Evolutionary conservation across 2,797 vertebrate species (phyloP).

Genomic region (Molossus alvarezi): DNA sequence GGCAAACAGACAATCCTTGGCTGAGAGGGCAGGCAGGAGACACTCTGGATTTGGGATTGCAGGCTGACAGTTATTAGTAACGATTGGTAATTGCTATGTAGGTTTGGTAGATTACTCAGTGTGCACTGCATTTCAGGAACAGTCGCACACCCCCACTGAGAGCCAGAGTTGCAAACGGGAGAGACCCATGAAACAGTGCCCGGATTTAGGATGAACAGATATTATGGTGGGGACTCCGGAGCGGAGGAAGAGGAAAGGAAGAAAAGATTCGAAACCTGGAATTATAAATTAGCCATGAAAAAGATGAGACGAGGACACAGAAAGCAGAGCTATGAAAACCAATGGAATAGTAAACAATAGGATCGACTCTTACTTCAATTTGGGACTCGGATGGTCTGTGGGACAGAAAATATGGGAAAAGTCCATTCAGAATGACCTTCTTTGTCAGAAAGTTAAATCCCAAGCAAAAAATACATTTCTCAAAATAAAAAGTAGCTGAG

Average conservation of each 20-base stretch:
- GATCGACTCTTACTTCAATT: not conserved
- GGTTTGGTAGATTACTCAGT: not conserved
- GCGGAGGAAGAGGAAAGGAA: not conserved
- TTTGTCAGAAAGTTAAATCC: not conserved
- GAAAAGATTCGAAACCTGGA: not conserved
- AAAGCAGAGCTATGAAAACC: not conserved
- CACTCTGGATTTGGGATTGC: not conserved
- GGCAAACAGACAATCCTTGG: not conserved
- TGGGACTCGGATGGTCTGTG: not conserved
- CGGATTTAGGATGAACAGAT: not conserved
- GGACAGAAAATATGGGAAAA: not conserved
- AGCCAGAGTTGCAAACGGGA: not conserved
- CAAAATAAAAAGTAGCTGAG: not conserved
- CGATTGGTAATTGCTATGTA: not conserved
- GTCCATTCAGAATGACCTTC: constrained; percentile 1
- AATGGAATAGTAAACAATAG: not conserved
- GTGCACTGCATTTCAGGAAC: not conserved
- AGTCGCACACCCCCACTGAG: not conserved
- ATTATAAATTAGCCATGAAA: not conserved
- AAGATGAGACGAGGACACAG: not conserved
- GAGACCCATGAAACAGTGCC: not conserved
- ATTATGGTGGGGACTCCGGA: not conserved
- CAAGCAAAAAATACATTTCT: not conserved
- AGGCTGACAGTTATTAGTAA: not conserved
- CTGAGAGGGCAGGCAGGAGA: not conserved